These are phyloP conservation scores for Chaetops frenatus DNA, from an alignment of 2,113 vertebrate species.

Conservation along the genomic window DNA sequence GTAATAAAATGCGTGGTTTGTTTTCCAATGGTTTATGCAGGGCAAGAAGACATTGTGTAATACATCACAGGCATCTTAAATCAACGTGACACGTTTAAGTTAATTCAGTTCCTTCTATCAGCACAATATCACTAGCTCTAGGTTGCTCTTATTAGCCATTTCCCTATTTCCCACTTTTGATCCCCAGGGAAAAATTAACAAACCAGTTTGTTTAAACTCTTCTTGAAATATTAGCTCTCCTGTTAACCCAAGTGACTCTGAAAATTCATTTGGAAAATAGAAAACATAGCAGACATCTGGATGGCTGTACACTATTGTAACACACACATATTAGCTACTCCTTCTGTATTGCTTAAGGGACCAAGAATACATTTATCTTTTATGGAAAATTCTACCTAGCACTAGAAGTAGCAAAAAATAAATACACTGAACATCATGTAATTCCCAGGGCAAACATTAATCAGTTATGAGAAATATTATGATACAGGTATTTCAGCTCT, in stretches of 20 bases:
- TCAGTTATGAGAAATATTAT: constrained; percentile 67
- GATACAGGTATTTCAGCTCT: constrained; percentile 56
- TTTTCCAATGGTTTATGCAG: background rate
- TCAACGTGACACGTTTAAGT: constrained; percentile 7
- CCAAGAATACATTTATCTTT: constrained; percentile 50
- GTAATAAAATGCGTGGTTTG: background rate
- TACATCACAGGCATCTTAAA: constrained; percentile 28
- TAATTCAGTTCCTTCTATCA: constrained; percentile 39
- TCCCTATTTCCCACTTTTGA: background rate
- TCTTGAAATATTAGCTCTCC: constrained; percentile 50
- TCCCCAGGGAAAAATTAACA: constrained; percentile 45
- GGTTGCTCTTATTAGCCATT: constrained; percentile 31
- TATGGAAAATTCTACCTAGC: constrained; percentile 55
- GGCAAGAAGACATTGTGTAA: background rate
- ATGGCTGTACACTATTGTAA: background rate
- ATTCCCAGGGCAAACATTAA: constrained; percentile 67
- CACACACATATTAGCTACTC: background rate
- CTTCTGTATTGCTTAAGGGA: constrained; percentile 37
- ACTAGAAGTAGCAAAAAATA: constrained; percentile 56
- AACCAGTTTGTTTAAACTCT: constrained; percentile 38
- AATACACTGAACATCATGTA: constrained; percentile 64
- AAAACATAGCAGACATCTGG: background rate
- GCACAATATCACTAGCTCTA: constrained; percentile 14
- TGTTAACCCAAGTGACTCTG: constrained; percentile 20
- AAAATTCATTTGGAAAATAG: constrained; percentile 43